Evolutionary conservation across 2,888 invertebrate species (phyloP).

Genomic region (Amaurobius ferox): DNA sequence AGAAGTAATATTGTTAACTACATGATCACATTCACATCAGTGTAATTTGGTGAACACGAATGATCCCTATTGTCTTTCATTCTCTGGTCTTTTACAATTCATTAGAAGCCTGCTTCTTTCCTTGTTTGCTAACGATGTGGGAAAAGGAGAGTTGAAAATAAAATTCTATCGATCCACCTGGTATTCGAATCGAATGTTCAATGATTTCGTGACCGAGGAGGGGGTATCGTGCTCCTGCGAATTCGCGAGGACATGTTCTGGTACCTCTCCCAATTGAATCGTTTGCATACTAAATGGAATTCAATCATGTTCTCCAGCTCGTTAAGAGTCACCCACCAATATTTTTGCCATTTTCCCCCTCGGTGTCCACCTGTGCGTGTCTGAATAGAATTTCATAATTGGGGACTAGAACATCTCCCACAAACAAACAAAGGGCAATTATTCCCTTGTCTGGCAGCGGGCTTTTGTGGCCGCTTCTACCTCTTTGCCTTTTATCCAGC

Average conservation of each 20-base stretch:
- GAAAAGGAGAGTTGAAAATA: no score
- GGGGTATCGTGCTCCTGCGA: not conserved
- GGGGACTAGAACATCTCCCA: slow-evolving; percentile 17
- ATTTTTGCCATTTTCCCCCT: not conserved
- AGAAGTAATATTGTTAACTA: no score
- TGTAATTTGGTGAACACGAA: no score
- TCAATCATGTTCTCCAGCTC: slow-evolving; percentile 34
- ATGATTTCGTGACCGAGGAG: not conserved
- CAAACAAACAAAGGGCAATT: slow-evolving; percentile 31
- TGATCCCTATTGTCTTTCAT: no score
- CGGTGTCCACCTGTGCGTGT: slow-evolving; percentile 23
- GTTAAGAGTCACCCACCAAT: slow-evolving; percentile 11
- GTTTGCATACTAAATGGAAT: slow-evolving; percentile 65
- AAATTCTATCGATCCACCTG: not conserved
- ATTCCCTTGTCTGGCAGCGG: slow-evolving; percentile 11
- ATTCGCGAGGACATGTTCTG: slow-evolving; percentile 10
- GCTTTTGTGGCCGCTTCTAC: slow-evolving; percentile 9
- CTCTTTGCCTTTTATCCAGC: not conserved
- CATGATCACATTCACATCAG: no score
- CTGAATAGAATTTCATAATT: slow-evolving; percentile 28
- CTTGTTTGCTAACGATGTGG: no score
- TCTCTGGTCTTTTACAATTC: no score
- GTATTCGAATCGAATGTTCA: not conserved
- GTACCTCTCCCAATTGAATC: slow-evolving; percentile 18
- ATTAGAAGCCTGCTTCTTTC: no score